phyloP scores from a whole-genome alignment of 1,140 invertebrate genomes.

The Hycleus phaleratus region DNA sequence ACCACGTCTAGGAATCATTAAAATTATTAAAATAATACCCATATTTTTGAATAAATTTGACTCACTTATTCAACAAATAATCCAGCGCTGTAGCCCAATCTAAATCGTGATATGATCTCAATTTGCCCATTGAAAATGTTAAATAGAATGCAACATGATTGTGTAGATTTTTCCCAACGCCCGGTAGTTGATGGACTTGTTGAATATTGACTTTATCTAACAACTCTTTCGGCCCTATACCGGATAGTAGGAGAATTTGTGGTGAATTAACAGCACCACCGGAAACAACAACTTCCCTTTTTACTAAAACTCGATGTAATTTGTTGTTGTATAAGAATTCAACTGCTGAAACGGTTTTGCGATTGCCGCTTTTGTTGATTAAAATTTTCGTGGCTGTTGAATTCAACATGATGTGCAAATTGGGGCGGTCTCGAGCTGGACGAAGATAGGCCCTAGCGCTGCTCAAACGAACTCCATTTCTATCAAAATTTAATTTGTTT shows the following conservation, averaged over 20 bases:
- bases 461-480: constrained; percentile 58
- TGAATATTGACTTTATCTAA: constrained; percentile 43
- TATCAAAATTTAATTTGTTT: constrained; percentile 25
- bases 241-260: constrained; percentile 51
- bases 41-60: too few relatives aligned
- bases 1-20: constrained; percentile 40
- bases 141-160: constrained; percentile 60
- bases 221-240: constrained; percentile 50
- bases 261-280: constrained; percentile 53
- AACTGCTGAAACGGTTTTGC: constrained; percentile 34
- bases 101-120: constrained; percentile 50
- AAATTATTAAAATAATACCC: too few relatives aligned
- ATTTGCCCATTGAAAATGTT: constrained; percentile 44
- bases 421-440: constrained; percentile 50
- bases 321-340: constrained; percentile 43
- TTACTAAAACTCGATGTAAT: constrained; percentile 35
- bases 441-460: constrained; percentile 55
- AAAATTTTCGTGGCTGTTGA: constrained; percentile 51
- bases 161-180: constrained; percentile 68
- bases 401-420: constrained; percentile 62
- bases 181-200: constrained; percentile 56
- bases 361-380: constrained; percentile 16
- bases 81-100: constrained; percentile 52
- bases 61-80: constrained; percentile 46
- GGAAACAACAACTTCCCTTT: constrained; percentile 51